Conservation (phyloP, 2,888 invertebrate genomes). For the Trachelus iudaicus region DNA sequence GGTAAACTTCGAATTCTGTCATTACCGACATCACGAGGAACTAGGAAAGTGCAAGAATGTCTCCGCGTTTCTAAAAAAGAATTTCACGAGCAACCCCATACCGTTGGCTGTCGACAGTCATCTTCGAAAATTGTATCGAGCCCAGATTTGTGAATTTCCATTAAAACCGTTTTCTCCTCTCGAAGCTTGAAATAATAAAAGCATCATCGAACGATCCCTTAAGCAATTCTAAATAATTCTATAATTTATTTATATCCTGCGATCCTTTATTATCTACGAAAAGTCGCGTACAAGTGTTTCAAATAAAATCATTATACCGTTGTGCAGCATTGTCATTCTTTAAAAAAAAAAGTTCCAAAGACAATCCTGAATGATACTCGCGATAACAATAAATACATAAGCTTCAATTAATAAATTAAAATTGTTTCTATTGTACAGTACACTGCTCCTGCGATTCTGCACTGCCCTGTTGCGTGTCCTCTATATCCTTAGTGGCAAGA, state of each 20-base stretch:
- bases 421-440: constrained; percentile 45
- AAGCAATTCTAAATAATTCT: neutral
- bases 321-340: no score
- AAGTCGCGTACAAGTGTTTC: neutral
- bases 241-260: neutral
- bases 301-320: no score
- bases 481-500: constrained; percentile 55
- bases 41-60: neutral
- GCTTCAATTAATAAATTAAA: neutral
- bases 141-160: neutral
- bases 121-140: neutral
- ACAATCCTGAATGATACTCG: neutral
- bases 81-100: neutral
- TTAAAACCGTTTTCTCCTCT: neutral
- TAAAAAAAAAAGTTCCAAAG: neutral
- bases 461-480: constrained; percentile 32
- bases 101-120: neutral
- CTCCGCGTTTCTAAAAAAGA: neutral
- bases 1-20: neutral
- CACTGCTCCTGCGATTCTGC: constrained; percentile 50
- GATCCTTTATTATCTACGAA: neutral
- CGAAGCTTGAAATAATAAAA: neutral
- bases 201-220: neutral
- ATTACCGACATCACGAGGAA: neutral
- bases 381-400: neutral